phyloP scores from a whole-genome alignment of 2,797 vertebrate species.

The Rallus crepitans region DNA sequence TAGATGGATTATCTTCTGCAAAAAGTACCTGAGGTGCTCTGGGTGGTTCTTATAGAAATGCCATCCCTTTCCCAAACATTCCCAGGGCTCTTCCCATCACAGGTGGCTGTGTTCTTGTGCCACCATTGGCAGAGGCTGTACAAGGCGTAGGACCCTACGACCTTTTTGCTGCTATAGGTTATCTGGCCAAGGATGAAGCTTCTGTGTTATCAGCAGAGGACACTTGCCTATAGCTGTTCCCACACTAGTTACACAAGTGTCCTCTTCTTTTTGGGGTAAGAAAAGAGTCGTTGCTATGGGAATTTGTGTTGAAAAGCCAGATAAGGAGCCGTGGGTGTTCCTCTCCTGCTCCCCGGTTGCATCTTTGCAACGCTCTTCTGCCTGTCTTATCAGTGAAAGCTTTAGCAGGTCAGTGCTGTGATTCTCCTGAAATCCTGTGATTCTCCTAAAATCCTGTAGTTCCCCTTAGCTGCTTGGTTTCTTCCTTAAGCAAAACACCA shows the following conservation, averaged over 20 bases:
- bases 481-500: neutral
- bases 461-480: neutral
- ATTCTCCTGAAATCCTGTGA: neutral
- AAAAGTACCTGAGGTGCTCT: neutral
- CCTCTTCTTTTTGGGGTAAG: neutral
- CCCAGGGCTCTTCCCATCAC: neutral
- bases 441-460: neutral
- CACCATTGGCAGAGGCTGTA: neutral
- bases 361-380: neutral
- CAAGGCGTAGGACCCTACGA: neutral
- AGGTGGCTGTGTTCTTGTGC: neutral
- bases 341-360: neutral
- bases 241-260: neutral
- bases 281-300: neutral
- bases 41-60: neutral
- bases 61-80: neutral
- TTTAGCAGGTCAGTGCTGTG: neutral
- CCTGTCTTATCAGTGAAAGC: neutral
- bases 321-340: neutral
- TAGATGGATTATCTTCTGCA: neutral
- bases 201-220: neutral
- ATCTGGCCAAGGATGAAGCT: neutral
- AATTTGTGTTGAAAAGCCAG: neutral
- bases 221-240: neutral
- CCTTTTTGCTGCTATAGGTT: neutral